Base-by-base conservation (phyloP, 1,140 invertebrate genomes). In the Glossosoma conforme region DNA sequence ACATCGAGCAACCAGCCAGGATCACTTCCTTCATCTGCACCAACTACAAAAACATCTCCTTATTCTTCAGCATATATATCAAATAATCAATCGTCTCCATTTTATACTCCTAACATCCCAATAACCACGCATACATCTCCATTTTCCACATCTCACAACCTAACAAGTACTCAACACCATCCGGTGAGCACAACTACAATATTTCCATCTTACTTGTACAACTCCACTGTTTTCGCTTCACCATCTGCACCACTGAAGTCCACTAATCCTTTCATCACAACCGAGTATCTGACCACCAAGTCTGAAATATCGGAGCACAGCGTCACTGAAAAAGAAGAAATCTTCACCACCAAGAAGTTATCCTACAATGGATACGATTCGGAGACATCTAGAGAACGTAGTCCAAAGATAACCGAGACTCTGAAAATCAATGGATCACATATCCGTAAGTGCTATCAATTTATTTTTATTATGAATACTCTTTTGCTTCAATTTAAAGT, bases 291-390 rank as follows among this genome's bases (percentile, higher is more conserved):
- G n/a, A 50, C 46, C n/a, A 54, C 52, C n/a, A 58, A 58, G 41
- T 52, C 56, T 8, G 56, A 58, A 40, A 62, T 73, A 44, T 70
- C 67, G 10, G 71, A 75, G 58, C 63, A 69, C 28, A 69, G 69
- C 55, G 65, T 72, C 32, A 69, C 58, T 46, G 67, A 75, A 63
- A 63, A 64, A 17, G 67, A 75, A 61, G 70, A 75, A 65, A 63
- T 74, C 15, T 72, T 66, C 41, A 75, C 71, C 6, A 68, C 72
- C 41, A 69, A 72, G 49, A 75, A 71, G 60, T 65, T 73, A 35
- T 56, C 68, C 9, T 44, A 72, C 5, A 72, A 73, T 52, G 69
- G 46, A 36, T 41, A 32, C 14, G 44, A 58, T 22, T 9, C 20
- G 4, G 54, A 54, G 13, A 22, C 35, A 19, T 44, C 32, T 25